Evolutionary conservation across 2,113 vertebrate species (phyloP).

Genomic region (Aythya baeri): DNA sequence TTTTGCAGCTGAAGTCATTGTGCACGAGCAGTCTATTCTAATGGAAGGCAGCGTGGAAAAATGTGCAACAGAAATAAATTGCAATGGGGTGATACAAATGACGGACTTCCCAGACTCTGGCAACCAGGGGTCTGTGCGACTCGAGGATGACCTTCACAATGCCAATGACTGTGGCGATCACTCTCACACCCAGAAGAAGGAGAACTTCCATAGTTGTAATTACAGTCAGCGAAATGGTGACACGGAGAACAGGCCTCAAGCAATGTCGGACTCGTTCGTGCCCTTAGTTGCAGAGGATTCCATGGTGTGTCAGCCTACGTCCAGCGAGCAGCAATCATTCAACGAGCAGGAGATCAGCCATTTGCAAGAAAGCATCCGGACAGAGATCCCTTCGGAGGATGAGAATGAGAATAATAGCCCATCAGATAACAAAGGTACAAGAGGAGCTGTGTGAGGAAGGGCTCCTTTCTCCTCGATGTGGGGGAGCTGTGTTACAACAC

Average conservation of each 20-base stretch:
- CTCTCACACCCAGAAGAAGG: conserved; percentile 37
- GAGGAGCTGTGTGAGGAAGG: background rate
- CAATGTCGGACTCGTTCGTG: conserved; percentile 63
- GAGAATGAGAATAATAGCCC: conserved; percentile 76
- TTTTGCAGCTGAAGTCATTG: conserved; percentile 62
- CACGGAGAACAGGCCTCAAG: conserved; percentile 51
- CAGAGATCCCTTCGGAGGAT: conserved; percentile 76
- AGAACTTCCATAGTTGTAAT: conserved; percentile 18
- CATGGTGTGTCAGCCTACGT: conserved; percentile 67
- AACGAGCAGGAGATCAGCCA: conserved; percentile 70
- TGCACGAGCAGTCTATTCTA: conserved; percentile 47
- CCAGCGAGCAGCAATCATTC: conserved; percentile 22
- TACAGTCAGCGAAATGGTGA: conserved; percentile 63
- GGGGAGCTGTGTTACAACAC: background rate
- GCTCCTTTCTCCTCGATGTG: background rate
- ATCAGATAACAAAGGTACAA: conserved; percentile 76
- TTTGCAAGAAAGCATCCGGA: conserved; percentile 76
- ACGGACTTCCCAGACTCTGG: conserved; percentile 55
- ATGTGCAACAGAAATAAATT: conserved; percentile 79
- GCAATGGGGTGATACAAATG: conserved; percentile 79
- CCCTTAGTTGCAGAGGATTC: conserved; percentile 56
- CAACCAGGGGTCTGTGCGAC: conserved; percentile 67
- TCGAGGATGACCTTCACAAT: conserved; percentile 84
- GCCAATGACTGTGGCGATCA: conserved; percentile 77
- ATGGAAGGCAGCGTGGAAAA: conserved; percentile 62